Evolutionary conservation across 2,888 invertebrate genomes (phyloP).

Genomic region (Drosophila paramelanica): DNA sequence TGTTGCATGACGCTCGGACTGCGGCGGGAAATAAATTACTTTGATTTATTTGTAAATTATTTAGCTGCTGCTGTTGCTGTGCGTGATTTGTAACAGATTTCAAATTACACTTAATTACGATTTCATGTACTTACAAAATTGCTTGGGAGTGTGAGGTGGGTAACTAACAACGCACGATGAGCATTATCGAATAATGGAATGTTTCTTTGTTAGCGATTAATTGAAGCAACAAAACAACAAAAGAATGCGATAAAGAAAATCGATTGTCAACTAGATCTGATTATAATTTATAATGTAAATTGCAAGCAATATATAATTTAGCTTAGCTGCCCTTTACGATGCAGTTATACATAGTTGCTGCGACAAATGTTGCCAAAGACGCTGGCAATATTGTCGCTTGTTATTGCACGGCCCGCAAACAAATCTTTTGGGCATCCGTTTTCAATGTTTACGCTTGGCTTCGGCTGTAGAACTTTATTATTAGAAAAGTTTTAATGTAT

Average conservation of each 20-base stretch:
- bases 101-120: slow-evolving; percentile 70
- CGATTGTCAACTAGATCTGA: slow-evolving; percentile 5
- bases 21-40: slow-evolving; percentile 64
- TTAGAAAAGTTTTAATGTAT: slow-evolving; percentile 82
- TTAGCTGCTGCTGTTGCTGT: slow-evolving; percentile 33
- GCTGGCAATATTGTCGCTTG: slow-evolving; percentile 42
- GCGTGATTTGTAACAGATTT: slow-evolving; percentile 68
- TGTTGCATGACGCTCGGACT: slow-evolving; percentile 65
- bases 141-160: slow-evolving; percentile 17
- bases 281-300: slow-evolving; percentile 3
- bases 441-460: slow-evolving; percentile 70
- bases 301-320: slow-evolving; percentile 6
- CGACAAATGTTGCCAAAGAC: slow-evolving; percentile 36
- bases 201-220: too few species aligned
- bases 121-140: slow-evolving; percentile 63
- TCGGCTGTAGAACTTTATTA: slow-evolving; percentile 76
- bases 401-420: slow-evolving; percentile 24
- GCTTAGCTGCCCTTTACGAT: slow-evolving; percentile 1
- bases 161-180: background rate
- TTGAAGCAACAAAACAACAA: background rate
- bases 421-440: slow-evolving; percentile 60
- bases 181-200: background rate
- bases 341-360: slow-evolving; percentile 8
- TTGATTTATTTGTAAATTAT: slow-evolving; percentile 74
- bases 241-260: background rate